Evolutionary conservation across 2,113 vertebrate genomes (phyloP).

Genomic region (Syngnathoides biaculeatus): DNA sequence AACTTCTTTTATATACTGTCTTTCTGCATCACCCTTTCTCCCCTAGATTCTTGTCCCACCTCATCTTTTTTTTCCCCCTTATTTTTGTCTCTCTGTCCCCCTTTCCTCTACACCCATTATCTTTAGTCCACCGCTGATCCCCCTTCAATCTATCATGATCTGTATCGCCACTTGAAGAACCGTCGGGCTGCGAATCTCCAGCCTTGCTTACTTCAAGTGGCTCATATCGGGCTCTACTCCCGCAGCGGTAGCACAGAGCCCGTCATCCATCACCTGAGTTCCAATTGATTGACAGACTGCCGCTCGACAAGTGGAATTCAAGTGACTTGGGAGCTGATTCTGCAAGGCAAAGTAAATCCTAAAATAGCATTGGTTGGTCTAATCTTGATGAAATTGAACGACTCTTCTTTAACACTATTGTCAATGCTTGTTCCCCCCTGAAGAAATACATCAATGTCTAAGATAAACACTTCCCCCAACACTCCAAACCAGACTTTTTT

Average conservation of each 20-base stretch:
- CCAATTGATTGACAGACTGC: slow-evolving; percentile 53
- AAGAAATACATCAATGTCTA: slow-evolving; percentile 33
- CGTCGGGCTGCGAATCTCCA: slow-evolving; percentile 38
- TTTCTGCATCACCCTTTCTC: slow-evolving; percentile 18
- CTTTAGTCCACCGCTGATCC: neutral
- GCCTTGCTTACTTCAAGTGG: slow-evolving; percentile 26
- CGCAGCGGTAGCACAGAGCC: slow-evolving; percentile 46
- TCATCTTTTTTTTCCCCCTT: slow-evolving; percentile 14
- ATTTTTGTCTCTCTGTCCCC: slow-evolving; percentile 9
- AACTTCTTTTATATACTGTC: slow-evolving; percentile 4
- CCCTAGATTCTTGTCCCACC: slow-evolving; percentile 18
- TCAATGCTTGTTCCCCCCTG: slow-evolving; percentile 12
- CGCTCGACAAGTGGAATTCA: slow-evolving; percentile 51
- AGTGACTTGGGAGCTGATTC: slow-evolving; percentile 38
- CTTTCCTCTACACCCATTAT: neutral
- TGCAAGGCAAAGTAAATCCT: slow-evolving; percentile 16
- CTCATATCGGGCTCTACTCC: slow-evolving; percentile 61
- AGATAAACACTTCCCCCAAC: slow-evolving; percentile 23
- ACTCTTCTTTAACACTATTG: slow-evolving; percentile 14
- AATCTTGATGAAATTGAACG: slow-evolving; percentile 26
- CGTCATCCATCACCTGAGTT: slow-evolving; percentile 8
- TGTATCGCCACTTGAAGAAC: slow-evolving; percentile 38
- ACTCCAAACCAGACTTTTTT: slow-evolving; percentile 12
- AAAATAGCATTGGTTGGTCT: slow-evolving; percentile 6
- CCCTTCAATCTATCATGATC: slow-evolving; percentile 30